Conservation (phyloP, 1,140 invertebrate genomes). For the Triops longicaudatus region DNA sequence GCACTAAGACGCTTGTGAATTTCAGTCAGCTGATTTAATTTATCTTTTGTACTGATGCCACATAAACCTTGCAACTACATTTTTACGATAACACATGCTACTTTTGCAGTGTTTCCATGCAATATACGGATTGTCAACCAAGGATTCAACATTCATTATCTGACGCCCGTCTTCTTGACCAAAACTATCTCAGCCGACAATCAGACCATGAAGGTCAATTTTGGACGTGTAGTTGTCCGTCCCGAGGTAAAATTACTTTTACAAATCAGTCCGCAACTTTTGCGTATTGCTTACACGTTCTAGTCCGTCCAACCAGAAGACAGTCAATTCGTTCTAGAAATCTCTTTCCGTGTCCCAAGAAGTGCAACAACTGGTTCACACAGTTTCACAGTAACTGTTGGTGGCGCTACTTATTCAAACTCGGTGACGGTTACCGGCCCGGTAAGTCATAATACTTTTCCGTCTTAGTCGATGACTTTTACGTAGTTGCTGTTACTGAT, state of each 20-base stretch:
- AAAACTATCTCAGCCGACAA: background rate
- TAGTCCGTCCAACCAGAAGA: background rate
- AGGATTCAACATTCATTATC: background rate
- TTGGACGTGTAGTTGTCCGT: background rate
- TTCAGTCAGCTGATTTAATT: no score
- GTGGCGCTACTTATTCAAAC: background rate
- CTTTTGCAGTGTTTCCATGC: background rate
- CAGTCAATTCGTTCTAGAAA: background rate
- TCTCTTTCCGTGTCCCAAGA: background rate
- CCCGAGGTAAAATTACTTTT: background rate
- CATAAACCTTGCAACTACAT: no score
- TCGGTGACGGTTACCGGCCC: background rate
- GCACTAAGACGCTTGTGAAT: no score
- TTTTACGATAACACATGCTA: background rate
- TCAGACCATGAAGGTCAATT: background rate
- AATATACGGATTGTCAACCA: background rate
- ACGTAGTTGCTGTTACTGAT: no score
- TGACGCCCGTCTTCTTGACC: background rate
- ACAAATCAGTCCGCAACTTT: background rate
- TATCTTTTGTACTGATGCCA: no score
- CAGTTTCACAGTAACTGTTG: background rate
- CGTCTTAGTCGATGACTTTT: background rate
- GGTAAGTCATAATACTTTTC: background rate
- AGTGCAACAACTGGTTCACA: background rate
- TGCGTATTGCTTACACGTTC: background rate